Base-by-base conservation (phyloP, 2,797 vertebrate species). In the Thripadectes ignobilis region DNA sequence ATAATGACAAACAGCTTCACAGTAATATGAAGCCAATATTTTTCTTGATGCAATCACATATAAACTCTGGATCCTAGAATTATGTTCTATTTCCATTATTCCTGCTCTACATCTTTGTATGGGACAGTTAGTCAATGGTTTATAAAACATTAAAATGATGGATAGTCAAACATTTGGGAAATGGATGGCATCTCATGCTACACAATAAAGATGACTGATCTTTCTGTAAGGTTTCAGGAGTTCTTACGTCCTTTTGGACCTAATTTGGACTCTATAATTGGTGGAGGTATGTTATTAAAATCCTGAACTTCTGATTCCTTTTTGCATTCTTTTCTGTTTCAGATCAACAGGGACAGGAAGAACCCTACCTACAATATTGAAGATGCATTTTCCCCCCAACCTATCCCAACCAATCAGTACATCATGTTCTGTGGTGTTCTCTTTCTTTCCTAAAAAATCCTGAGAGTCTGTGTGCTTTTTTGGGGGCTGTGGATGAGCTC, bases 61-160 rank as follows among this genome's bases (percentile, higher is more conserved):
- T 18, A 96, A 71, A 5, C 39, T 59, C 89, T 85, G 68, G 61
- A 71, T 85, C 61, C 45, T 26, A 92, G 92, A 95, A 92, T 94
- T 96, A 96, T 89, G 34, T 78, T 93, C 95, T 32, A 66, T 93
- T 93, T 93, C 82, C 1, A 10, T 84, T 94, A 95, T 77, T 95
- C 75, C 85, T 72, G 85, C 91, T 72, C 91, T 96, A 92, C 54
- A 63, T 93, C 89, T 96, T 93, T 88, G 85, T 94, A 94, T 38
- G 32, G 68, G 92, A 95, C 87, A 95, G 92, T 52, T 96, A 93
- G 85, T 96, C 93, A 83, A 96, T 95, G 87, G 29, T 29, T 66
- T 74, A 88, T 89, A 94, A 85, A 89, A 66, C 23, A 92, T 92
- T 91, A 88, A 89, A 89, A 77, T 95, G 79, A 96, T 39, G 36